Evolutionary conservation across 1,140 invertebrate species (phyloP).

Genomic region (Bombus impatiens): DNA sequence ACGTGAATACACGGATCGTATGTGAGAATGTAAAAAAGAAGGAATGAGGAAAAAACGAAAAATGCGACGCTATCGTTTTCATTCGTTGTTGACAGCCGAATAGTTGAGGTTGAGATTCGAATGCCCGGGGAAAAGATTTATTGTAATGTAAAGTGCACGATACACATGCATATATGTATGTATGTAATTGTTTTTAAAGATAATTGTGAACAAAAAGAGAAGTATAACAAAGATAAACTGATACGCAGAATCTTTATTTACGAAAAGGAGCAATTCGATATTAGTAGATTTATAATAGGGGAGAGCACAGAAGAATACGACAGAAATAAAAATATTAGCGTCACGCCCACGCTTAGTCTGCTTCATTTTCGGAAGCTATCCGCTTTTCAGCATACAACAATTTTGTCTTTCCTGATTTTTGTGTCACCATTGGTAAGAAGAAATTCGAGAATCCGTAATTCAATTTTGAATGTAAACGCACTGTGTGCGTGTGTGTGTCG

Average conservation of each 20-base stretch:
- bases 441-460: neutral
- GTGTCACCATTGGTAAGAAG: neutral
- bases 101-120: constrained; percentile 25
- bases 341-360: constrained; percentile 25
- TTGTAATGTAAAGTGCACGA: constrained; percentile 70
- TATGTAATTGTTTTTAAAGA: constrained; percentile 52
- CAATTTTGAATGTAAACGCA: neutral
- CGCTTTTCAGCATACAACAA: neutral
- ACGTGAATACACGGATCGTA: constrained; percentile 22
- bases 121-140: constrained; percentile 1
- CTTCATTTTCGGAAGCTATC: constrained; percentile 41
- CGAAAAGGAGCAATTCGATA: constrained; percentile 23
- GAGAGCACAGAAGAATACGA: constrained; percentile 32
- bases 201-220: constrained; percentile 45
- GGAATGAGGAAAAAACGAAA: neutral
- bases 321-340: constrained; percentile 56
- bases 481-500: neutral
- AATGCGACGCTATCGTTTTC: neutral
- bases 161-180: constrained; percentile 26
- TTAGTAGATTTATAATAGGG: constrained; percentile 35
- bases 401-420: neutral
- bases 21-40: constrained; percentile 32
- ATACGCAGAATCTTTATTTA: constrained; percentile 41
- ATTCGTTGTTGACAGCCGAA: constrained; percentile 13
- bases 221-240: constrained; percentile 21